Evolutionary conservation across 2,113 vertebrate genomes (phyloP).

Genomic region (Dicerorhinus sumatrensis): DNA sequence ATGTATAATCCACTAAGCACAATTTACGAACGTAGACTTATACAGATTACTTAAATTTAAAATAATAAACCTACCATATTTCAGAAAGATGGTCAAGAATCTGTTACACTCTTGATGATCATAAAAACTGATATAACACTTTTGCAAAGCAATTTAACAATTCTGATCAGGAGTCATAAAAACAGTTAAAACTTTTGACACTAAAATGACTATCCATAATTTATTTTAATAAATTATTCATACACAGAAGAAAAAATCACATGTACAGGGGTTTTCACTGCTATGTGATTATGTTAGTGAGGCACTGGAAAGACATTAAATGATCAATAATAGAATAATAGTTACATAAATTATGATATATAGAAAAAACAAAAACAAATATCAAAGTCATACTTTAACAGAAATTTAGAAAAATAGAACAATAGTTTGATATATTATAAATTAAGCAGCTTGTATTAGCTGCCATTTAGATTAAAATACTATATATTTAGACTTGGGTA

Average conservation of each 20-base stretch:
- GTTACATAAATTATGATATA: conserved; percentile 1
- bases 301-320: not conserved
- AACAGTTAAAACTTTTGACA: conserved; percentile 23
- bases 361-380: not conserved
- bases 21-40: conserved; percentile 32
- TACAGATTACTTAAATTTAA: not conserved
- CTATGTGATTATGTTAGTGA: not conserved
- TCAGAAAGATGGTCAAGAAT: conserved; percentile 33
- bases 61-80: not conserved
- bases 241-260: not conserved
- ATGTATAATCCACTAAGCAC: not conserved
- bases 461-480: conserved; percentile 7
- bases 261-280: not conserved
- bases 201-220: not conserved
- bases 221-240: conserved; percentile 46
- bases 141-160: not conserved
- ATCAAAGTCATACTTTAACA: conserved; percentile 43
- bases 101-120: not conserved
- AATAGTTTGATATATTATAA: not conserved
- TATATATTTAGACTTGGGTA: not conserved
- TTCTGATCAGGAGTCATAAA: conserved; percentile 35
- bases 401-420: conserved; percentile 8
- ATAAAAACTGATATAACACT: conserved; percentile 1
- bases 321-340: not conserved
- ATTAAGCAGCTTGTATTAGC: not conserved